Conservation (phyloP, 1,140 invertebrate species). For the Rhagoletis pomonella region DNA sequence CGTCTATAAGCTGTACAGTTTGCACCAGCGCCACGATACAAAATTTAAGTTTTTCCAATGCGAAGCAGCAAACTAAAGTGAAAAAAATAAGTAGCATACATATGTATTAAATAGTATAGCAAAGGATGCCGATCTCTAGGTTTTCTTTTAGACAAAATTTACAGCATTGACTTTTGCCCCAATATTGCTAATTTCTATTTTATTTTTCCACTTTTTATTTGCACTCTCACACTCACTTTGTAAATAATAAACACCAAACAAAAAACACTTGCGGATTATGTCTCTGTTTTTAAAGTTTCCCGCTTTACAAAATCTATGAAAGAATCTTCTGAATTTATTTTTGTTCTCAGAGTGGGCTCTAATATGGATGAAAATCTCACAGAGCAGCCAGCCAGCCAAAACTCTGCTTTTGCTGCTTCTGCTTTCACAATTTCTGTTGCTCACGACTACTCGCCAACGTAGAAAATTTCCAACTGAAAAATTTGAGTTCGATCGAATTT, state of each 20-base stretch:
- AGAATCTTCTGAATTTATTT: slow-evolving; percentile 51
- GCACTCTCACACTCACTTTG: slow-evolving; percentile 40
- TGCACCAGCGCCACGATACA: not conserved
- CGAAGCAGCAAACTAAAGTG: not conserved
- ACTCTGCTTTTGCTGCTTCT: slow-evolving; percentile 62
- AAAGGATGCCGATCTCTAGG: no score
- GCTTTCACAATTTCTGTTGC: slow-evolving; percentile 62
- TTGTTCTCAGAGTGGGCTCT: slow-evolving; percentile 48
- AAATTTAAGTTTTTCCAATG: not conserved
- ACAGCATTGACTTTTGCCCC: no score
- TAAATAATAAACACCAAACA: slow-evolving; percentile 31
- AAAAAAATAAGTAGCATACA: not conserved
- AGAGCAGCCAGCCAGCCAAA: slow-evolving; percentile 72
- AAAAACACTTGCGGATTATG: slow-evolving; percentile 34
- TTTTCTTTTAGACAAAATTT: no score
- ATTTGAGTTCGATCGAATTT: slow-evolving; percentile 70
- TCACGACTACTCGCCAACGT: slow-evolving; percentile 69
- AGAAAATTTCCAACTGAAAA: slow-evolving; percentile 72
- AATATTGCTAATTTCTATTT: no score
- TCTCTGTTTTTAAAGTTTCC: slow-evolving; percentile 52
- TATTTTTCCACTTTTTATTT: not conserved
- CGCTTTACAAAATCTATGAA: slow-evolving; percentile 49
- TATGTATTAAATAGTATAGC: no score
- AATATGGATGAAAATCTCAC: slow-evolving; percentile 57
- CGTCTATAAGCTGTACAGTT: slow-evolving; percentile 31